These are phyloP conservation scores for Cheilosia grossa DNA, from an alignment of 2,888 invertebrate genomes.

Conservation along the genomic window DNA sequence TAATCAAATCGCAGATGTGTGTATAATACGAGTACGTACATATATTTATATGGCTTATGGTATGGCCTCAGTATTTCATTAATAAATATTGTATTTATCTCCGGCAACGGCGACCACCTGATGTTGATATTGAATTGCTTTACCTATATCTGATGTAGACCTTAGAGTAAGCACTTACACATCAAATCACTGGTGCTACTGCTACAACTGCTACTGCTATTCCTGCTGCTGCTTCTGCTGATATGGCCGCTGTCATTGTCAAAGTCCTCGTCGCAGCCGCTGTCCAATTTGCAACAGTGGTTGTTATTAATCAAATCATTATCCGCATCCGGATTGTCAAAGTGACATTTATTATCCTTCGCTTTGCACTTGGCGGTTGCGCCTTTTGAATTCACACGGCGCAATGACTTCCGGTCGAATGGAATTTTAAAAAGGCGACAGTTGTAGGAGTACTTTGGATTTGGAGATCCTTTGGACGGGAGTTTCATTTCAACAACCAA, in stretches of 20 bases:
- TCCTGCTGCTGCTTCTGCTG: slow-evolving; percentile 65
- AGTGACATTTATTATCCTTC: slow-evolving; percentile 45
- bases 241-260: slow-evolving; percentile 66
- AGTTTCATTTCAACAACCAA: slow-evolving; percentile 67
- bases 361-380: slow-evolving; percentile 37
- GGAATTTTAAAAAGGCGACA: slow-evolving; percentile 52
- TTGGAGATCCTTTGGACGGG: slow-evolving; percentile 56
- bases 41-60: slow-evolving; percentile 10
- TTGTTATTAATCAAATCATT: slow-evolving; percentile 59
- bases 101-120: slow-evolving; percentile 26
- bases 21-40: slow-evolving; percentile 1
- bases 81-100: slow-evolving; percentile 46
- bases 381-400: slow-evolving; percentile 44
- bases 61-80: slow-evolving; percentile 68
- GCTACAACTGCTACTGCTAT: slow-evolving; percentile 54
- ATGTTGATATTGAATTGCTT: slow-evolving; percentile 16
- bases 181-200: slow-evolving; percentile 59
- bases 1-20: slow-evolving; percentile 39
- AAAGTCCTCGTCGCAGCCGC: slow-evolving; percentile 49
- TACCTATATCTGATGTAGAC: too few relatives aligned
- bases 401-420: slow-evolving; percentile 53
- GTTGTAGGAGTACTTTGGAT: slow-evolving; percentile 55
- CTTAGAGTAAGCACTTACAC: slow-evolving; percentile 53
- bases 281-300: slow-evolving; percentile 41
- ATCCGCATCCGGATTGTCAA: slow-evolving; percentile 56